Conservation (phyloP, 2,888 invertebrate species). For the Phaonia tiefii region DNA sequence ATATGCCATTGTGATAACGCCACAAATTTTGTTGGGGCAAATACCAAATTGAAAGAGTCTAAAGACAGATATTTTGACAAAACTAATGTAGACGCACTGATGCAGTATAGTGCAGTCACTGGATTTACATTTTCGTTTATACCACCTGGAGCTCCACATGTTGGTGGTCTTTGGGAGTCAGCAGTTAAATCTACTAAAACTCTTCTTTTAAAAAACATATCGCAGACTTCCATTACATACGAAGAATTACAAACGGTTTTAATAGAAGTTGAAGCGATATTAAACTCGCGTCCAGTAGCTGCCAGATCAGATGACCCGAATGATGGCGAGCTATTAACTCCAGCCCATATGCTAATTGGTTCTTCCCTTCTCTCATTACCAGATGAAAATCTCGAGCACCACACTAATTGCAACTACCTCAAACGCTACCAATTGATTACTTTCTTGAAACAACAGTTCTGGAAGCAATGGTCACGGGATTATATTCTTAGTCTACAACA, state of each 20-base stretch:
- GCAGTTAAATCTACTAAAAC: slow-evolving; percentile 33
- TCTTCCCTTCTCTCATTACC: slow-evolving; percentile 37
- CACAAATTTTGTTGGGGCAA: slow-evolving; percentile 41
- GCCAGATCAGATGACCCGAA: too few species aligned
- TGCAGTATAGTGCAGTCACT: slow-evolving; percentile 17
- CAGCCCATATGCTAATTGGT: too few species aligned
- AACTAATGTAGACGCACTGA: slow-evolving; percentile 58
- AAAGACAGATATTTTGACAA: slow-evolving; percentile 53
- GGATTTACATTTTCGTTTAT: slow-evolving; percentile 23
- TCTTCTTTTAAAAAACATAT: slow-evolving; percentile 12
- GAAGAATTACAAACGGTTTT: slow-evolving; percentile 60
- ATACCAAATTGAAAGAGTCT: too few species aligned
- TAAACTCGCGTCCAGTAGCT: too few species aligned
- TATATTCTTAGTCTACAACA: slow-evolving; percentile 49
- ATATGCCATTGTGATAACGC: slow-evolving; percentile 43
- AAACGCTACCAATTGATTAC: too few species aligned
- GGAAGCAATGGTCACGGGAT: too few species aligned
- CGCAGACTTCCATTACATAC: slow-evolving; percentile 13
- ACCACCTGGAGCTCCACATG: slow-evolving; percentile 8
- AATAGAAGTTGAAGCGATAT: too few species aligned
- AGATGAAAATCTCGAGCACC: neutral
- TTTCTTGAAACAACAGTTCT: slow-evolving; percentile 58
- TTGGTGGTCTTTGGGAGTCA: slow-evolving; percentile 26
- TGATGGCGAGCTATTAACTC: too few species aligned
- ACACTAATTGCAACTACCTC: slow-evolving; percentile 53